These are phyloP conservation scores for Acrocephalus arundinaceus DNA, from an alignment of 2,113 vertebrate species.

Conservation along the genomic window DNA sequence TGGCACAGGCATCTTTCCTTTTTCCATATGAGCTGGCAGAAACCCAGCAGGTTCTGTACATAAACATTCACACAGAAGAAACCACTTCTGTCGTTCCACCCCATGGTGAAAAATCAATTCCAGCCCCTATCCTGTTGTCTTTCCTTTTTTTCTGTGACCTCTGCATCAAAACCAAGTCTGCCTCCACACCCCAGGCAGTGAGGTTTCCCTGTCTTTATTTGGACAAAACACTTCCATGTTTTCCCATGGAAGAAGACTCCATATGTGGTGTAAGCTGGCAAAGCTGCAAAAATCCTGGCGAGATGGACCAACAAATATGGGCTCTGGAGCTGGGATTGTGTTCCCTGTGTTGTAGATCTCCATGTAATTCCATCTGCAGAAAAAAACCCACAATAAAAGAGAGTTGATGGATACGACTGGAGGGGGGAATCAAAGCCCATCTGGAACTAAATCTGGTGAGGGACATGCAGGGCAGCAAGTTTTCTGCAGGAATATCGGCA, in stretches of 20 bases:
- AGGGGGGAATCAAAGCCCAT: not conserved
- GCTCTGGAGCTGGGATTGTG: not conserved
- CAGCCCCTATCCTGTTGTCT: not conserved
- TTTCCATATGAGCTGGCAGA: not conserved
- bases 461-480: not conserved
- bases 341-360: not conserved
- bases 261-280: not conserved
- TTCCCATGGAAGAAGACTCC: not conserved
- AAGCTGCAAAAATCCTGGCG: not conserved
- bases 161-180: not conserved
- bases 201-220: not conserved
- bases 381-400: not conserved
- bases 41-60: not conserved
- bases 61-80: not conserved
- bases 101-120: not conserved
- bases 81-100: not conserved
- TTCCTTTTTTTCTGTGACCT: not conserved
- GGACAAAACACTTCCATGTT: not conserved
- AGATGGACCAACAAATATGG: not conserved
- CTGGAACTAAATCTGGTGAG: not conserved
- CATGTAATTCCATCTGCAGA: not conserved
- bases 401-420: not conserved
- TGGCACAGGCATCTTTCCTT: not conserved
- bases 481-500: not conserved
- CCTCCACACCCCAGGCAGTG: not conserved